Conservation (phyloP, 2,113 vertebrate genomes). For the Circaetus cinerascens region DNA sequence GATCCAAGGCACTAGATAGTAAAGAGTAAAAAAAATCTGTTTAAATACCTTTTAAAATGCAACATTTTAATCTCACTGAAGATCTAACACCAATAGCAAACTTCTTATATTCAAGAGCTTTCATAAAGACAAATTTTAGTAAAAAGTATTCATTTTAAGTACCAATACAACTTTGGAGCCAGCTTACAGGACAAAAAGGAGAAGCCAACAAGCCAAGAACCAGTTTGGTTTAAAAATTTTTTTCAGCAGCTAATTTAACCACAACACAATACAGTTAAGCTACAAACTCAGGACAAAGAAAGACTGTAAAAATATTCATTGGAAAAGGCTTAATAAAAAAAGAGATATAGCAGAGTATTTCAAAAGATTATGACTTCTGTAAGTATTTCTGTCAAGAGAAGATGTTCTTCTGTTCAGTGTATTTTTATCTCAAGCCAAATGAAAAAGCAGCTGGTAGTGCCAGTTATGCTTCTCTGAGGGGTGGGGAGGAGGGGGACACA, state of each 20-base stretch:
- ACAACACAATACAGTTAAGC: not conserved
- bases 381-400: constrained; percentile 53
- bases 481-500: constrained; percentile 35
- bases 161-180: not conserved
- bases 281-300: not conserved
- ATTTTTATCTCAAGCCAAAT: constrained; percentile 60
- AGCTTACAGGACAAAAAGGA: not conserved
- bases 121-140: not conserved
- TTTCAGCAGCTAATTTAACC: not conserved
- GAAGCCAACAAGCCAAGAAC: not conserved
- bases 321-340: not conserved
- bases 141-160: not conserved
- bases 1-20: not conserved
- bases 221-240: not conserved
- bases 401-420: constrained; percentile 53
- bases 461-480: constrained; percentile 44
- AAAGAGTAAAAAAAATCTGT: not conserved
- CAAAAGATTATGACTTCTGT: constrained; percentile 19
- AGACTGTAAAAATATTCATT: not conserved
- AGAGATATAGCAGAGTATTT: not conserved
- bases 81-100: not conserved
- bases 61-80: not conserved
- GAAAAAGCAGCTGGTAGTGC: constrained; percentile 67
- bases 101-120: not conserved
- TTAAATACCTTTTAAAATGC: not conserved